Evolutionary conservation across 2,888 invertebrate species (phyloP), one percentile per base, ranked within the genome.

Genomic region (Nesidiocoris tenuis): DNA sequence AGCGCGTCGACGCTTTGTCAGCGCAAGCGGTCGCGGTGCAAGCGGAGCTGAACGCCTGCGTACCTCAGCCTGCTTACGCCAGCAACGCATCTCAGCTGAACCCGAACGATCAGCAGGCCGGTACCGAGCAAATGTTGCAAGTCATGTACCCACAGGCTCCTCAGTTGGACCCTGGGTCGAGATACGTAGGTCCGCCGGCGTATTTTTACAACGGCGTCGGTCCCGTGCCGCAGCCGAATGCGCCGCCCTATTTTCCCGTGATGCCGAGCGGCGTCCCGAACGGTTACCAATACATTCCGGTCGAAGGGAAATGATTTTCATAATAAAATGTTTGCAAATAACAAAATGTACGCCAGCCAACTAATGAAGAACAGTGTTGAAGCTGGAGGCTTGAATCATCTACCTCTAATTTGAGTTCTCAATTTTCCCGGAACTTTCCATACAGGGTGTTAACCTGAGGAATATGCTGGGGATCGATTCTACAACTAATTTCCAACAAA

Each of bases 1-100:
- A 84, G 80, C 83, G 83, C 72, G 84, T 84, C 18, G 84, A 84
- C 64, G 82, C 84, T 0, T 65, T 84, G 0, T 84, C 84, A 9
- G 83, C 84, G 1, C 84, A 84, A 79, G 83, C 84, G 80, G 22
- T 67, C 21, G 67, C 84, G 84, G 0, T 83, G 83, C 0, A 78
- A 54, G 76, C 78, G 1, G 78, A 78, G 22, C 61, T 78, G 39
- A 39, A 39, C 39, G 39, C 39, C 39, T 12, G 12, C 12, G 39
- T 39, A 7, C 39, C 3, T 7, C 39, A 3, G 3, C 39, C 39
- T 12, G 39, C 39, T 39, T 39, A 7, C 39, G 39, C 39, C 12
- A 7, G 39, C 39, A 39, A 39, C 12, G 3, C 39, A 39, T 39
- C 39, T 3, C 39, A 3, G 12, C 5, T 7, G 5, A 12, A 39